Evolutionary conservation across 37 sponge, comb jelly and placozoan species (phyloP), one percentile per base, ranked within the genome.

Genomic region (Haliclona indistincta): DNA sequence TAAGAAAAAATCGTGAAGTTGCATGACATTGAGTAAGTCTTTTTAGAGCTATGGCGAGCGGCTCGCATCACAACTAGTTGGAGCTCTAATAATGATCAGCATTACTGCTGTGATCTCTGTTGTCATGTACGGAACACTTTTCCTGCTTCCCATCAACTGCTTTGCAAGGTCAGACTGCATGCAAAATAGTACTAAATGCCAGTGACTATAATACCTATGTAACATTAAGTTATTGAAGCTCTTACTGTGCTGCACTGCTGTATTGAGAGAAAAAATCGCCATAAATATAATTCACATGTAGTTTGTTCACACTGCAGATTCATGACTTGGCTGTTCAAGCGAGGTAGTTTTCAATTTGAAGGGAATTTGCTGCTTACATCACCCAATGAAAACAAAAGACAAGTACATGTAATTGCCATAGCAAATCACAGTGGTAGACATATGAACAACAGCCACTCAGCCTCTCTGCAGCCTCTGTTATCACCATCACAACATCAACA

Each of bases 121-220:
- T 32, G 6, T 84, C n/a, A 71, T 77, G n/a, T 90, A 85, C 58
- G 68, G 79, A 23, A 41, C 70, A 23, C 81, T 85, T 52, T 85
- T 80, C 78, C 39, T 90, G 41, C 70, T 85, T 51, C 91, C 88
- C 7, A 70, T 87, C 8, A 51, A n/a, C n/a, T n/a, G n/a, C n/a
- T n/a, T n/a, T n/a, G n/a, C n/a, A n/a, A n/a, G n/a, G n/a, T n/a
- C n/a, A n/a, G n/a, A n/a, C n/a, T n/a, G n/a, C n/a, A n/a, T n/a
- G n/a, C n/a, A n/a, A n/a, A n/a, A n/a, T n/a, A 25, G n/a, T n/a
- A n/a, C n/a, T n/a, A n/a, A n/a, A n/a, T n/a, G n/a, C n/a, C n/a
- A n/a, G n/a, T n/a, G n/a, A n/a, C 51, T 47, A 47, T 47, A 47
- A 15, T 47, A n/a, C n/a, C n/a, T n/a, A n/a, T n/a, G n/a, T n/a